Evolutionary conservation across 2,888 invertebrate genomes (phyloP).

Genomic region (Megalurothrips usitatus): DNA sequence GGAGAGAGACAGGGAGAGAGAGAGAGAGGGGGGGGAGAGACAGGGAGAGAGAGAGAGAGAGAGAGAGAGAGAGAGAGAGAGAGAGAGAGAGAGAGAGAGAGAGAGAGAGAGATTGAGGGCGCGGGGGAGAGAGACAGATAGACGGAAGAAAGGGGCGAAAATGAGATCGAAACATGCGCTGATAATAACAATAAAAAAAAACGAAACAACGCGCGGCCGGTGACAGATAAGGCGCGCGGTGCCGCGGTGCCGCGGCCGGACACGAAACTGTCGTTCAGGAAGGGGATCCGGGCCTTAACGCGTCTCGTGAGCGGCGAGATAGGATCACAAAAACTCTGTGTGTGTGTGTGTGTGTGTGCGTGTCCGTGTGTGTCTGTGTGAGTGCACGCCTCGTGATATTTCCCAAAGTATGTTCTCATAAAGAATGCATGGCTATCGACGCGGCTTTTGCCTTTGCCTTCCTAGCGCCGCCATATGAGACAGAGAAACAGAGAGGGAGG

Average conservation of each 20-base stretch:
- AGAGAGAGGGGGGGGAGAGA: not conserved
- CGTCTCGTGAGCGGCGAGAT: not conserved
- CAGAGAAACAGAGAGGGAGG: not conserved
- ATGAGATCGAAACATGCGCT: no score
- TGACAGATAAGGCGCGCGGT: no score
- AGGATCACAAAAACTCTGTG: not conserved
- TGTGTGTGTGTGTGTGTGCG: no score
- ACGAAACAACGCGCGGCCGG: no score
- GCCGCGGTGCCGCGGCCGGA: no score
- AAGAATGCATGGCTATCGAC: slow-evolving; percentile 3
- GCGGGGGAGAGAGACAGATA: not conserved
- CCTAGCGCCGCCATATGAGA: not conserved
- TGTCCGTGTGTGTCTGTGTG: no score
- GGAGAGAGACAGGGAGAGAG: not conserved
- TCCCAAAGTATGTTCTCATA: slow-evolving; percentile 20
- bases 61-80: not conserved
- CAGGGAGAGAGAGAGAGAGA: not conserved
- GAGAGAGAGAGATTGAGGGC: not conserved
- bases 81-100: not conserved
- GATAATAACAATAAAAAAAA: no score
- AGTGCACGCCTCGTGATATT: not conserved
- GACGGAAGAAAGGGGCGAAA: no score
- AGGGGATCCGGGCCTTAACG: no score
- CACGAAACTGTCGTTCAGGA: not conserved
- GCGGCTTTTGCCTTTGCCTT: not conserved